Evolutionary conservation across 2,888 invertebrate species (phyloP).

Genomic region (Eubasilissa splendida): DNA sequence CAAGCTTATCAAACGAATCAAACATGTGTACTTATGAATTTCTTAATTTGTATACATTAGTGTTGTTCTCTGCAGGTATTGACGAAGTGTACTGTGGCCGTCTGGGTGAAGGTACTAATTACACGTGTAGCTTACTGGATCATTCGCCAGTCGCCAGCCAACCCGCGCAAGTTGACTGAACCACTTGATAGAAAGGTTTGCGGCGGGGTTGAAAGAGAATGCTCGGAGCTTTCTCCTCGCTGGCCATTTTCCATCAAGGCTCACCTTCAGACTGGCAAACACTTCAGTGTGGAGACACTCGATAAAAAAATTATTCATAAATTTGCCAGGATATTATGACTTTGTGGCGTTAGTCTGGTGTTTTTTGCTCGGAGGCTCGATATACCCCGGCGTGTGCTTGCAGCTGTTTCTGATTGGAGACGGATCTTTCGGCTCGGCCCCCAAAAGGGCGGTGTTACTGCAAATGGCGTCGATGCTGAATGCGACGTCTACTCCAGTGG

Average conservation of each 20-base stretch:
- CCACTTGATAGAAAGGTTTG: constrained; percentile 11
- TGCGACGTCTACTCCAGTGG: background rate
- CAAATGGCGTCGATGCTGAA: constrained; percentile 37
- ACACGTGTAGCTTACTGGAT: too few relatives aligned
- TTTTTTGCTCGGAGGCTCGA: background rate
- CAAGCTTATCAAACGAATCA: too few relatives aligned
- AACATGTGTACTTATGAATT: too few relatives aligned
- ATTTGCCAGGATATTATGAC: background rate
- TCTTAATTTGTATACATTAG: too few relatives aligned
- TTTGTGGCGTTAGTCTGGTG: rapidly evolving
- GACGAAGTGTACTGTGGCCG: too few relatives aligned
- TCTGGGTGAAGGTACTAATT: too few relatives aligned
- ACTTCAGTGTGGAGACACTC: background rate
- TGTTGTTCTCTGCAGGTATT: too few relatives aligned
- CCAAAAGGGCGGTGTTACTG: constrained; percentile 40
- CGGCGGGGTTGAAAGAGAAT: background rate
- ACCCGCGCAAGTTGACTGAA: background rate
- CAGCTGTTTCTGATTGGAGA: background rate
- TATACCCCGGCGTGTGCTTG: background rate
- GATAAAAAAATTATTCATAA: background rate
- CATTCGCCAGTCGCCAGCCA: too few relatives aligned
- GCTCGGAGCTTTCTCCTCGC: constrained; percentile 7
- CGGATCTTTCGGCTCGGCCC: constrained; percentile 28
- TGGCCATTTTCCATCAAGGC: constrained; percentile 19
- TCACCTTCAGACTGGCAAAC: background rate